A percentile compares a stretch with the other conserved stretches of the same genome.
Evolutionary conservation across 2,797 vertebrate species (phyloP).

Genomic region (Cebuella pygmaea): DNA sequence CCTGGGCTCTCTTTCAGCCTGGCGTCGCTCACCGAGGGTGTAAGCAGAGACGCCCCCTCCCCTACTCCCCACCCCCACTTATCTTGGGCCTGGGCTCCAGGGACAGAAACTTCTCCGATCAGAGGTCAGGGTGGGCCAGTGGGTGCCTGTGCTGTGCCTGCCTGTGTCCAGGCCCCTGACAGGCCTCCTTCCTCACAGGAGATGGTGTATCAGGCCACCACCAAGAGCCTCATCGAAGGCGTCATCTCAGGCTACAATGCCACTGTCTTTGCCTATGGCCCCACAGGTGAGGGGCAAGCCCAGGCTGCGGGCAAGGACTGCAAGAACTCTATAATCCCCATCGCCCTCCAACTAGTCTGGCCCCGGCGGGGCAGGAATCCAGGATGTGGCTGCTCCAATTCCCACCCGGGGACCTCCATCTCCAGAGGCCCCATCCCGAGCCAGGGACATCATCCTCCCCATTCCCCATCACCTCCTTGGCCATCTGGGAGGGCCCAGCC

Average conservation of each 20-base stretch:
- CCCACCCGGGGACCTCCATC: not conserved
- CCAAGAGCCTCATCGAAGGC: conserved; percentile 91
- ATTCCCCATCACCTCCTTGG: accelerated
- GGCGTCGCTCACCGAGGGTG: not conserved
- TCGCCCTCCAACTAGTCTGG: not conserved
- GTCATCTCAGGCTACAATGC: conserved; percentile 95
- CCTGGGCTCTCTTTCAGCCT: not conserved
- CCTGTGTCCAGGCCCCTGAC: not conserved
- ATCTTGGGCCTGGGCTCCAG: not conserved
- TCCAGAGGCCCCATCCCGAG: no score
- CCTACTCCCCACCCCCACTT: not conserved
- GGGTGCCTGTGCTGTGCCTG: not conserved
- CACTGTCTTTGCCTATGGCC: conserved; percentile 95
- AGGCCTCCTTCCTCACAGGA: conserved; percentile 84
- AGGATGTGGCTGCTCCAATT: not conserved
- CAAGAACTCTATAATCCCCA: not conserved
- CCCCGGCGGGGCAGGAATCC: not conserved
- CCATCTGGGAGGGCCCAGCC: not conserved
- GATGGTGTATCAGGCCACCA: conserved; percentile 93
- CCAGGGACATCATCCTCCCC: accelerated
- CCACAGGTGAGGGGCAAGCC: conserved; percentile 88
- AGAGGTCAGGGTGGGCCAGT: accelerated
- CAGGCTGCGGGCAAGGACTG: accelerated
- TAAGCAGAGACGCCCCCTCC: conserved; percentile 1
- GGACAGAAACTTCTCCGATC: not conserved